A percentile compares a stretch with the other conserved stretches of the same genome.
These are phyloP conservation scores for Eumaeus atala DNA, from an alignment of 1,140 invertebrate species.

Conservation along the genomic window DNA sequence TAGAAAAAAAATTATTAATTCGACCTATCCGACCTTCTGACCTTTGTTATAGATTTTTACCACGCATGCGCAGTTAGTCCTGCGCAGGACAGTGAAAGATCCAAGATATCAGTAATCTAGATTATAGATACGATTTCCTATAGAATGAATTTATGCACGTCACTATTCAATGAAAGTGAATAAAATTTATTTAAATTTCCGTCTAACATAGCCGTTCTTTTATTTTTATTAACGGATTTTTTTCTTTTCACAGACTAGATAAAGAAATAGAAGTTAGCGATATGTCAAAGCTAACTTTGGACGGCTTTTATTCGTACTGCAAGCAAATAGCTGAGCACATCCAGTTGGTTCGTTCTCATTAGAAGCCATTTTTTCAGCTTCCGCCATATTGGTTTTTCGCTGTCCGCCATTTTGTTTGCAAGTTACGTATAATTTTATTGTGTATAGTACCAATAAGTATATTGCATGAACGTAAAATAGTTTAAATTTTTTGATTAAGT, in stretches of 20 bases:
- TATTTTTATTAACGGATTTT: slow-evolving; percentile 20
- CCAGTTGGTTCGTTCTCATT: slow-evolving; percentile 66
- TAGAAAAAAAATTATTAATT: background rate
- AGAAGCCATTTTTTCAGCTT: slow-evolving; percentile 41
- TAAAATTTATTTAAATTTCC: background rate
- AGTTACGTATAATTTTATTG: background rate
- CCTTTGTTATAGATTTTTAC: slow-evolving; percentile 28
- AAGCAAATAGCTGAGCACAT: slow-evolving; percentile 72
- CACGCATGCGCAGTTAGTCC: slow-evolving; percentile 25
- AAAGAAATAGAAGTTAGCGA: slow-evolving; percentile 50
- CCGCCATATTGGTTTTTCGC: slow-evolving; percentile 35
- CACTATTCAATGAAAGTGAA: too few relatives aligned
- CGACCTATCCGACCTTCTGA: slow-evolving; percentile 24
- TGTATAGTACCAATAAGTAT: too few relatives aligned
- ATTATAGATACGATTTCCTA: too few relatives aligned
- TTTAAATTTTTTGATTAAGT: too few relatives aligned
- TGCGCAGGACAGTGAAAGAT: slow-evolving; percentile 14
- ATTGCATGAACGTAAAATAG: too few relatives aligned
- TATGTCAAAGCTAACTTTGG: slow-evolving; percentile 67
- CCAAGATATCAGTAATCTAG: too few relatives aligned
- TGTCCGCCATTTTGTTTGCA: slow-evolving; percentile 10
- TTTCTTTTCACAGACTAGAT: slow-evolving; percentile 59
- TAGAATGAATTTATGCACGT: too few relatives aligned
- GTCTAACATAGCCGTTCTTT: slow-evolving; percentile 8
- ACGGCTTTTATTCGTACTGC: slow-evolving; percentile 72